Evolutionary conservation across 2,888 invertebrate genomes (phyloP).

Genomic region (Hipparchia semele): DNA sequence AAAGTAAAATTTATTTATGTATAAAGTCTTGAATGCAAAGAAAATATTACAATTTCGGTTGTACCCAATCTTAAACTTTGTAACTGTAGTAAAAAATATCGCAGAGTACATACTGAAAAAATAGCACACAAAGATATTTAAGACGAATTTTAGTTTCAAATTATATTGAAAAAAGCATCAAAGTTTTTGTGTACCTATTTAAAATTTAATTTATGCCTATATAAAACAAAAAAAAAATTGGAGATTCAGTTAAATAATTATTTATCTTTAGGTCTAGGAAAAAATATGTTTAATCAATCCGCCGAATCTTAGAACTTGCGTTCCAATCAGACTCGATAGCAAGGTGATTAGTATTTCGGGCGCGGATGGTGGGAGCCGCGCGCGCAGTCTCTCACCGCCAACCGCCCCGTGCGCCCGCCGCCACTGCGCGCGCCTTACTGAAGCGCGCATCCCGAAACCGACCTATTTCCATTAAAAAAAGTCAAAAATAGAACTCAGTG

Average conservation of each 20-base stretch:
- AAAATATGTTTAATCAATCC: constrained; percentile 35
- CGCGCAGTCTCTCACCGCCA: constrained; percentile 78
- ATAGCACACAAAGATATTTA: no score
- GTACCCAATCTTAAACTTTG: no score
- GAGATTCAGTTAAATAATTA: no score
- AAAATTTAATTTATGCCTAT: not conserved
- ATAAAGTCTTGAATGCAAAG: no score
- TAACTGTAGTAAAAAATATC: no score
- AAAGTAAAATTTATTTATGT: no score
- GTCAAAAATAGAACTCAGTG: constrained; percentile 55
- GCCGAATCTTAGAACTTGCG: constrained; percentile 54
- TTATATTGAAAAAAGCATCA: no score
- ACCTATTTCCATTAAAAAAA: constrained; percentile 49
- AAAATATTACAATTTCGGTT: no score
- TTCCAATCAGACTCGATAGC: constrained; percentile 69
- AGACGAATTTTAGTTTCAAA: no score
- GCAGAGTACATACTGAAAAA: no score
- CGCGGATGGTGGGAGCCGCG: constrained; percentile 67
- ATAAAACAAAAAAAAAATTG: no score
- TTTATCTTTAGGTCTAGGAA: not conserved
- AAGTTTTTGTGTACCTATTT: not conserved
- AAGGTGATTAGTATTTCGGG: constrained; percentile 80
- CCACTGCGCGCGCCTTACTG: constrained; percentile 56
- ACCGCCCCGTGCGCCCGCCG: constrained; percentile 69
- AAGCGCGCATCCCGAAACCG: constrained; percentile 54